Evolutionary conservation across 2,113 vertebrate species (phyloP), one percentile per base, ranked within the genome.

Genomic region (Probosciger aterrimus): DNA sequence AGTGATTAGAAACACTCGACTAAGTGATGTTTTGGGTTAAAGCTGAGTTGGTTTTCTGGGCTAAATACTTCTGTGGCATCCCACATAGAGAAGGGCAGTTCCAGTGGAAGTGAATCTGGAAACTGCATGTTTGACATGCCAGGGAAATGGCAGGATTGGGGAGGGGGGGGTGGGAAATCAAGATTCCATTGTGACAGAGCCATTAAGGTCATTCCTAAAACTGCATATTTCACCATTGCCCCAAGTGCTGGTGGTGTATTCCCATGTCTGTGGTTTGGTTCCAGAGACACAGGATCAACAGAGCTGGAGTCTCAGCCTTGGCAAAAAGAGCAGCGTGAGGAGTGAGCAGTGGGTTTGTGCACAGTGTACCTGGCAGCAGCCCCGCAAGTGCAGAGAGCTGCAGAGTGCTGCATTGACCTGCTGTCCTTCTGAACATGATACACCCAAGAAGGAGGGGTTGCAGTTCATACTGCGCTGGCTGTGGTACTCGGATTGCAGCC

Each of bases 401-500:
- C 67, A 20, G 50, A 22, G 64, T 4, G 15, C 46, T 33, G 33
- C 47, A 0, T 1, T 44, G 6, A 19, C 8, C 22, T 33, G 11
- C 46, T 24, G 41, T 18, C 50, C 71, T 15, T 37, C 28, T 27
- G 70, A 10, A 27, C 14, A 44, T 0, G 5, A 11, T 8, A 11
- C 13, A 49, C 52, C 35, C 39, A 17, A 22, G 8, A 30, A 25
- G 52, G n/a, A 14, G 46, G 35, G 14, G 5, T 18, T 60, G n/a
- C 1, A 5, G 4, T n/a, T 65, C 6, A 0, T 4, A 3, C 1
- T 7, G 24, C 2, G 14, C 35, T 31, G 10, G 1, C 25, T 62
- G 15, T 6, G 46, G 18, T 39, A 15, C 31, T 87, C 28, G 2
- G 0, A 4, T 4, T 41, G 75, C 14, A 47, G 33, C 78, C 41